Evolutionary conservation across 2,797 vertebrate genomes (phyloP).

Genomic region (Pterois miles): DNA sequence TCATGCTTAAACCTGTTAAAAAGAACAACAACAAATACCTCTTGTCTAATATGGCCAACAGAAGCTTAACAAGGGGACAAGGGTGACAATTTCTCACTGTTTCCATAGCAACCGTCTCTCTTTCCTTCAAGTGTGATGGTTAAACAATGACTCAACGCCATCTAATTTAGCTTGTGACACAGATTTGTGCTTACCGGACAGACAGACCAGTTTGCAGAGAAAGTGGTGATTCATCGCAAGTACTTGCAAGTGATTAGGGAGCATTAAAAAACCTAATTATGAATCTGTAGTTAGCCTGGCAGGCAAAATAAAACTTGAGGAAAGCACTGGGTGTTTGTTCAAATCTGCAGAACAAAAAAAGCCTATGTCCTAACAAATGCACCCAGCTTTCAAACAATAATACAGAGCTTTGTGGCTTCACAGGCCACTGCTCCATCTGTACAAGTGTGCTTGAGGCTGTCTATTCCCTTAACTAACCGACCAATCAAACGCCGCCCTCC

Average conservation of each 20-base stretch:
- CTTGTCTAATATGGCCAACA: slow-evolving; percentile 33
- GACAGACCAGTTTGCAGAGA: slow-evolving; percentile 8
- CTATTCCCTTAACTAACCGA: slow-evolving; percentile 32
- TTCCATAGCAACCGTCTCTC: slow-evolving; percentile 63
- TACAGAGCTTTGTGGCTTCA: slow-evolving; percentile 33
- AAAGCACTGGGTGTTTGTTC: background rate
- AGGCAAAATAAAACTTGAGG: background rate
- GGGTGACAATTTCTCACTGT: slow-evolving; percentile 54
- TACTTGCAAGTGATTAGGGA: slow-evolving; percentile 23
- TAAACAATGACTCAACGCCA: slow-evolving; percentile 54
- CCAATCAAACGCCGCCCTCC: slow-evolving; percentile 58
- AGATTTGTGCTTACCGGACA: slow-evolving; percentile 34
- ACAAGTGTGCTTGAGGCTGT: slow-evolving; percentile 32
- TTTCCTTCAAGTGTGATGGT: slow-evolving; percentile 34
- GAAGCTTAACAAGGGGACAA: slow-evolving; percentile 37
- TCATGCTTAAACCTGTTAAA: background rate
- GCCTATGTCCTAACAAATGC: slow-evolving; percentile 28
- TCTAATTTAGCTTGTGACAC: slow-evolving; percentile 56
- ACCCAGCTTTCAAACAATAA: slow-evolving; percentile 37
- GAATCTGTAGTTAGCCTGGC: background rate
- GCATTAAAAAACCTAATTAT: slow-evolving; percentile 14
- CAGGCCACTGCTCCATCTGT: slow-evolving; percentile 36
- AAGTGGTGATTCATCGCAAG: slow-evolving; percentile 24
- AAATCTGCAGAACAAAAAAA: slow-evolving; percentile 28
- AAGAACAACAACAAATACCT: slow-evolving; percentile 31